Base-by-base conservation (phyloP, 1,140 invertebrate species). In the Octopus bimaculoides region DNA sequence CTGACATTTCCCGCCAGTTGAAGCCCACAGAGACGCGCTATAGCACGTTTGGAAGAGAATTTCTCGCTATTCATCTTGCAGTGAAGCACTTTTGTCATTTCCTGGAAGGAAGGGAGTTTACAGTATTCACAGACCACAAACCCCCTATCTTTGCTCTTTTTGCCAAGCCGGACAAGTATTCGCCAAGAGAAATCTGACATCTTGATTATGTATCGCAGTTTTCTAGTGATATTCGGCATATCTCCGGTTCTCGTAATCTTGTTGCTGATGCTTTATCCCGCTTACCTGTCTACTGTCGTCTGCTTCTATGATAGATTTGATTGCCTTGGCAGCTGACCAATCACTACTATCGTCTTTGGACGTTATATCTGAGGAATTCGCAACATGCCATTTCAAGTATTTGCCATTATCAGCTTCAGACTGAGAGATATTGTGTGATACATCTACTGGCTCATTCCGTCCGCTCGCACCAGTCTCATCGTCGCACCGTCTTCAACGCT, bases 51-150 rank as follows among this genome's bases (percentile, higher is more conserved):
- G 90, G 91, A 79, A 78, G 89, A 7, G 91, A 92, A 83, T 81
- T 92, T 2, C 77, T 92, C 6, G 91, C 89, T 0, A 88, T 91
- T 41, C 92, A 91, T 82, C 78, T 82, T 14, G 84, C 86, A 8
- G 82, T 91, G 1, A 85, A 89, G 79, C 86, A 90, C 77, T 92
- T 92, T 81, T 83, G 84, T 9, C 86, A 90, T 77, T 83, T 90
- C 53, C 53, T 92, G 0, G 89, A 91, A 86, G 90, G 84, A 26
- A 82, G 87, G 80, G 8, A 53, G 20, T 89, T 91, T 74, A 81
- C 75, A 0, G 84, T 91, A 8, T 87, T 79, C 52, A 90, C 87
- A 5, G 88, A 91, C 79, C 91, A 91, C 79, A 88, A 89, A 78
- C 90, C 88, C 3, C 78, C 80, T 14, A 20, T 20, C 41, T n/a